Evolutionary conservation across 2,888 invertebrate species (phyloP), one percentile per base, ranked within the genome.

Genomic region (Nineta flava): DNA sequence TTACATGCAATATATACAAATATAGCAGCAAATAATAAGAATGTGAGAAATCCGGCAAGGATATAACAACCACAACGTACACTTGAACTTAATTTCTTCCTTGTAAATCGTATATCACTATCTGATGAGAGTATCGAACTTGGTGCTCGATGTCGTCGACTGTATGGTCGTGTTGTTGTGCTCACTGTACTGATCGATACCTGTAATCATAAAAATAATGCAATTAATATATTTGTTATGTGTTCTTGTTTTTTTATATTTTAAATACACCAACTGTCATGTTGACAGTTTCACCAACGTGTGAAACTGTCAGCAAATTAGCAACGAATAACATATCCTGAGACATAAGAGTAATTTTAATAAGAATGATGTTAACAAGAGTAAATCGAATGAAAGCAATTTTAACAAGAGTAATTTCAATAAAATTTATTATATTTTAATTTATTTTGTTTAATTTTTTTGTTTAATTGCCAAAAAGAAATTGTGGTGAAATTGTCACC

Each of bases 61-160:
- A 91, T 83, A 59, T 85, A 90, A 67, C 91, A 90, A 59, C 90
- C 90, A 59, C 88, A 87, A 61, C 85, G 81, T 65, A 87, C 86
- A 56, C 87, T 85, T 50, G 87, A 81, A 55, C 86, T 84, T 57
- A 88, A 73, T 68, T 88, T 90, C 60, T 84, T 79, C 49, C 87
- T 75, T 13, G 90, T 90, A 68, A 91, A 91, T 56, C 88, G 76
- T 64, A 91, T 90, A 67, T 91, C 88, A 59, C 88, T 90, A 72
- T 87, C 87, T 56, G 87, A 85, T 1, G 88, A 87, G 59, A 87
- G 68, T 51, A 87, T 86, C 34, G 87, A 87, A 65, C 86, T 86
- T 38, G 87, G 81, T 1, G 75, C 74, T 35, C 68, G 68, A 17
- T 41, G 41, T 15, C 48, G 48, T 10, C 48, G 35, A 21, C 41